Evolutionary conservation across 2,113 vertebrate species (phyloP), one percentile per base, ranked within the genome.

Genomic region (Gymnocephalus cernua): DNA sequence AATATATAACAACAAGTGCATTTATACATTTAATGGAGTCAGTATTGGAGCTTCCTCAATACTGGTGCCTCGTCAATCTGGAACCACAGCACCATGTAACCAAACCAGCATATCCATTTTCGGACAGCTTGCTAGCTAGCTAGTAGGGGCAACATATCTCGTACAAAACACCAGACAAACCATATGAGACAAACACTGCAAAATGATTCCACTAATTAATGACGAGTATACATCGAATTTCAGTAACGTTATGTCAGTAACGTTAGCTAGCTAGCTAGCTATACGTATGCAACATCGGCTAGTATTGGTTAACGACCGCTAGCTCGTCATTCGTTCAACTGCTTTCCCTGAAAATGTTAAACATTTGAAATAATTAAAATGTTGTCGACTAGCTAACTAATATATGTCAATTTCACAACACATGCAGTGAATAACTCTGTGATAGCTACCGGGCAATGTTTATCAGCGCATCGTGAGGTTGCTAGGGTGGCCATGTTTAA

Each of bases 401-500:
- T 16, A 29, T 3, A 10, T 23, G 6, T 10, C 5, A 3, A 0
- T 44, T 56, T 47, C 0, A 9, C 0, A 41, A 14, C 4, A 70
- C 70, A 65, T 6, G 0, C 1, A 58, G 13, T 1, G 48, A 72
- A 38, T 0, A 62, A 1, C 0, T 73, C 1, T 6, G 13, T 16
- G 1, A 61, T 38, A 79, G 21, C 2, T 90, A 90, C 91, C 90
- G n/a, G 35, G 29, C 1, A 25, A 3, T 19, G 81, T 83, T 68
- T 67, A 5, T 69, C 82, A 5, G 44, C 38, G 27, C 35, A 12
- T 9, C 10, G n/a, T 6, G 21, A 0, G 38, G 94, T 95, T 91
- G 93, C 89, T 79, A 94, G 15, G 93, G 92, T 12, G 27, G 92
- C 92, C 94, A 95, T 94, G 47, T 91, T 91, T 64, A 4, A 27